Percentiles rank a stretch among this genome's conserved stretches.
These are phyloP conservation scores for Tetragonisca angustula DNA, from an alignment of 2,888 invertebrate genomes.

Conservation along the genomic window DNA sequence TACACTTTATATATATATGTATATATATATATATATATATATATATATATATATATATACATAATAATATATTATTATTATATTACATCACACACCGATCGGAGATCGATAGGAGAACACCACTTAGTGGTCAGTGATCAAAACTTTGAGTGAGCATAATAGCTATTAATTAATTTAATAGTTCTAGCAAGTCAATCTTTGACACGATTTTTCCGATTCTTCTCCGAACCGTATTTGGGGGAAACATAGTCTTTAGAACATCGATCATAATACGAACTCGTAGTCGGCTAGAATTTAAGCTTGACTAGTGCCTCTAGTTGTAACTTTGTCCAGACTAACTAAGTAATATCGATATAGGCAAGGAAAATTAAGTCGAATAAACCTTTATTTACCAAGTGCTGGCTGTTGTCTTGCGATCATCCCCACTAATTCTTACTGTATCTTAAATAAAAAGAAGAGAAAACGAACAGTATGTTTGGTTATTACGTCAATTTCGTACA, in stretches of 20 bases:
- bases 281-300: conserved; percentile 79
- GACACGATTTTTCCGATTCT: conserved; percentile 49
- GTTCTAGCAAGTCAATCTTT: conserved; percentile 36
- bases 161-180: conserved; percentile 37
- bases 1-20: conserved; percentile 6
- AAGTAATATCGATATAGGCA: conserved; percentile 73
- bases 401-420: conserved; percentile 33
- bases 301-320: conserved; percentile 82
- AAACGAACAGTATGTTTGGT: neutral
- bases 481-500: neutral
- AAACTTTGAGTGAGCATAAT: conserved; percentile 55
- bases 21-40: too few species aligned
- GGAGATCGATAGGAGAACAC: conserved; percentile 10
- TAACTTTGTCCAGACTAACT: conserved; percentile 73
- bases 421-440: neutral
- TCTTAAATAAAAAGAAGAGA: neutral
- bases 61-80: conserved; percentile 12
- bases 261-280: conserved; percentile 67
- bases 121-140: conserved; percentile 55
- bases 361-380: conserved; percentile 68
- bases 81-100: conserved; percentile 26
- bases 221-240: conserved; percentile 46
- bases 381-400: conserved; percentile 75
- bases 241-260: conserved; percentile 49
- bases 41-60: neutral